phyloP scores from a whole-genome alignment of 2,888 invertebrate species.

The Pedicia rivosa region DNA sequence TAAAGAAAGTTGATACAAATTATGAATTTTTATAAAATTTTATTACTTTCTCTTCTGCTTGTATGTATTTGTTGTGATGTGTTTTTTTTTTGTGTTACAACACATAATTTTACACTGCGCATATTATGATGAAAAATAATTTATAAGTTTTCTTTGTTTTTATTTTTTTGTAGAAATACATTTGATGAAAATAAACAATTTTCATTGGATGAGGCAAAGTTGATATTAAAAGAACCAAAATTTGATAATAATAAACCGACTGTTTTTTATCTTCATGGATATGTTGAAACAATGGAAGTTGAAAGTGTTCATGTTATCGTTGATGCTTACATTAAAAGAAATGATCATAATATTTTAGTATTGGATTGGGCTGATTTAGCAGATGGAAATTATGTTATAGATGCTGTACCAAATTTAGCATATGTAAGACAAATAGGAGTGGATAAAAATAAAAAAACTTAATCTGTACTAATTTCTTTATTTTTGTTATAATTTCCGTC shows the following conservation, averaged over 20 bases:
- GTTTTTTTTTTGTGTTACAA: too few species aligned
- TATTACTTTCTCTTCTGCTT: too few species aligned
- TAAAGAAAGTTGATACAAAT: too few species aligned
- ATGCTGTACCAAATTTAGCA: slow-evolving; percentile 25
- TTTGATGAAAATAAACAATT: not conserved
- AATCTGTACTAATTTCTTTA: too few species aligned
- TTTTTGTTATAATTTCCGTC: not conserved
- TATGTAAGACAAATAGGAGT: slow-evolving; percentile 16
- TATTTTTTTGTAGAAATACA: too few species aligned
- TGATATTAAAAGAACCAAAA: slow-evolving; percentile 1
- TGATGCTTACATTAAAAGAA: slow-evolving; percentile 24
- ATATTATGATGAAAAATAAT: too few species aligned
- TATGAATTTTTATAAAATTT: too few species aligned
- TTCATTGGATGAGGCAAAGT: not conserved
- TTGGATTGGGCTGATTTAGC: slow-evolving; percentile 28
- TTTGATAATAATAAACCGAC: slow-evolving; percentile 32
- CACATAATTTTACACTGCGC: too few species aligned
- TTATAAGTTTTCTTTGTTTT: too few species aligned
- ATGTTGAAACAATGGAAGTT: slow-evolving; percentile 38
- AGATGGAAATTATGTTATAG: slow-evolving; percentile 28
- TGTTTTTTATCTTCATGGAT: slow-evolving; percentile 41
- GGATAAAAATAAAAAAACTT: too few species aligned
- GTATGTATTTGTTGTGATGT: too few species aligned
- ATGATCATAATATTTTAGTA: slow-evolving; percentile 24
- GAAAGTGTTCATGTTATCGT: slow-evolving; percentile 37